Percentiles rank a stretch among this genome's conserved stretches.
Evolutionary conservation across 2,797 vertebrate genomes (phyloP).

Genomic region (Gorsachius magnificus): DNA sequence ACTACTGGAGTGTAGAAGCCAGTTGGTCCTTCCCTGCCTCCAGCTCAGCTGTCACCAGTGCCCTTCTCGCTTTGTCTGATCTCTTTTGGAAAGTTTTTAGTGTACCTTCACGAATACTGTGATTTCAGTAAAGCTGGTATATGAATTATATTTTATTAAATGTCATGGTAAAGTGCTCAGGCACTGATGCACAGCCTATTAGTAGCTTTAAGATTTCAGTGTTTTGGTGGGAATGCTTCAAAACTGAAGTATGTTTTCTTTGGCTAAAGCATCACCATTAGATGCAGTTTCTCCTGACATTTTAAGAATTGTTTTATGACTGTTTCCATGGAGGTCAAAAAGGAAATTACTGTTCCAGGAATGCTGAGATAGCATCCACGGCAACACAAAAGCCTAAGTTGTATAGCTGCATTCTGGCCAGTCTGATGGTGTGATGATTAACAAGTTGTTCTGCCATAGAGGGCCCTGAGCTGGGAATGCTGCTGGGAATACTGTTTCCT

Average conservation of each 20-base stretch:
- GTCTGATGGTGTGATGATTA: slow-evolving; percentile 70
- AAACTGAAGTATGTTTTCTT: slow-evolving; percentile 74
- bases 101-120: neutral
- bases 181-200: slow-evolving; percentile 54
- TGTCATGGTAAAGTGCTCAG: slow-evolving; percentile 55
- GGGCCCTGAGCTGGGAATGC: slow-evolving; percentile 48
- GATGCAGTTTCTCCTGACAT: slow-evolving; percentile 76
- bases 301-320: slow-evolving; percentile 78
- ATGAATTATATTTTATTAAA: slow-evolving; percentile 60
- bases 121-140: slow-evolving; percentile 5
- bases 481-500: slow-evolving; percentile 32
- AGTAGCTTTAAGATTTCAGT: slow-evolving; percentile 57
- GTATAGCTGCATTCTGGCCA: slow-evolving; percentile 45
- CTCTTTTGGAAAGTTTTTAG: neutral
- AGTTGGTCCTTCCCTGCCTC: neutral
- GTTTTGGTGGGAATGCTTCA: slow-evolving; percentile 75
- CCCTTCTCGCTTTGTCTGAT: neutral
- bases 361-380: slow-evolving; percentile 67
- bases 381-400: slow-evolving; percentile 57
- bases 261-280: slow-evolving; percentile 69
- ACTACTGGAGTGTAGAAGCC: neutral
- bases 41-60: neutral
- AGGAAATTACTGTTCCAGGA: slow-evolving; percentile 78
- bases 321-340: slow-evolving; percentile 72
- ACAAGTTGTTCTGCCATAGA: slow-evolving; percentile 60